Evolutionary conservation across 2,888 invertebrate genomes (phyloP).

Genomic region (Cremastinae sp.): DNA sequence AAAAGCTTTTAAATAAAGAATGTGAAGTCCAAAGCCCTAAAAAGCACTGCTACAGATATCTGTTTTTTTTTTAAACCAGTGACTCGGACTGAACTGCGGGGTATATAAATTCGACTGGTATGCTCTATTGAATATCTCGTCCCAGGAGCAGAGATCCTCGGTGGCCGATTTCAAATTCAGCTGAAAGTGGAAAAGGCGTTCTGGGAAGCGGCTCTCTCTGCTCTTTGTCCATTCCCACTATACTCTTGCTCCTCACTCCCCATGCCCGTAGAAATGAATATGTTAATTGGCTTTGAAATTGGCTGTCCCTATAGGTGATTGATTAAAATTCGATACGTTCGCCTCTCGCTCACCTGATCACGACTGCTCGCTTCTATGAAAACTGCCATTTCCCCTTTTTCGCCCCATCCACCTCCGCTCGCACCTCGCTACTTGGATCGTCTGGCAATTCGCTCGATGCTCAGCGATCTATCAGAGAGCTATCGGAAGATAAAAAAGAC

Average conservation of each 20-base stretch:
- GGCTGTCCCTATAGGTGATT: slow-evolving; percentile 77
- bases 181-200: slow-evolving; percentile 61
- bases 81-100: slow-evolving; percentile 19
- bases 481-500: slow-evolving; percentile 50
- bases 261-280: slow-evolving; percentile 73
- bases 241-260: slow-evolving; percentile 7
- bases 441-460: slow-evolving; percentile 51
- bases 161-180: slow-evolving; percentile 55
- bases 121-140: slow-evolving; percentile 34
- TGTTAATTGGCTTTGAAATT: slow-evolving; percentile 78
- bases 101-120: slow-evolving; percentile 48
- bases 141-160: slow-evolving; percentile 29
- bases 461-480: slow-evolving; percentile 52
- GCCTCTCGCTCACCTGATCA: slow-evolving; percentile 57
- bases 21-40: no score
- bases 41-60: no score
- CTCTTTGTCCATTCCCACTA: background rate
- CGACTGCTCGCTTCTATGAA: slow-evolving; percentile 26
- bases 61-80: no score
- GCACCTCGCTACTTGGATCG: slow-evolving; percentile 6
- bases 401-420: background rate
- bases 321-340: slow-evolving; percentile 79
- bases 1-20: no score
- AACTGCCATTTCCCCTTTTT: slow-evolving; percentile 40
- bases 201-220: background rate